Evolutionary conservation across 2,113 vertebrate species (phyloP), one percentile per base, ranked within the genome.

Genomic region (Psettodes erumei): DNA sequence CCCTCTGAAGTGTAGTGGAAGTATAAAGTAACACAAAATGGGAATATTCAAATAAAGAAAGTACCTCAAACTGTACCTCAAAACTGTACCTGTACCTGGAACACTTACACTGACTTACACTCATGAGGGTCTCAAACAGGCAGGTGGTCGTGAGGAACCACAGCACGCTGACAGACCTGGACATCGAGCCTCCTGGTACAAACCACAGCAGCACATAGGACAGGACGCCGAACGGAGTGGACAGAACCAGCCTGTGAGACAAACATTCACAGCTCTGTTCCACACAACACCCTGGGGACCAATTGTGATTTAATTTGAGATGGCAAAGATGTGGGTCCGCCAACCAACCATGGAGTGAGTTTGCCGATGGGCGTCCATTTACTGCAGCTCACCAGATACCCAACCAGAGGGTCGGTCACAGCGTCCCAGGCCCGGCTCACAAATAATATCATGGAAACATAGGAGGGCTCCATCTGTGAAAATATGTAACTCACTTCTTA

Each of bases 121-220:
- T 95, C 93, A 94, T 93, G 79, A 94, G 91, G 43, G 87, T 94
- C 86, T 95, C 91, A 47, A 95, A 95, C 76, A 94, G 77, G 83
- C 94, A 94, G 87, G 92, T 81, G 0, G 19, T 87, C 32, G 77
- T 32, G 75, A 96, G 87, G 83, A 94, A 90, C 94, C 94, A 93
- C 72, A 92, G 67, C 82, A 95, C 88, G 23, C 82, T 88, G 88
- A 85, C 72, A 3, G 84, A 72, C 48, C 62, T 0, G 0, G 90
- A 84, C 79, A 55, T 75, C 27, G 66, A 71, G 21, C 73, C 83
- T 0, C 12, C 56, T 3, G 94, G 93, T 16, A 86, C 78, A 40
- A 84, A 91, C 95, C 94, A 95, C 73, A 94, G 74, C 88, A 94
- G 21, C 47, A 91, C 71, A 54, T 92, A 93, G 78, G 82, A 93